Conservation (phyloP, 1,140 invertebrate genomes). For the Zaprionus africanus region DNA sequence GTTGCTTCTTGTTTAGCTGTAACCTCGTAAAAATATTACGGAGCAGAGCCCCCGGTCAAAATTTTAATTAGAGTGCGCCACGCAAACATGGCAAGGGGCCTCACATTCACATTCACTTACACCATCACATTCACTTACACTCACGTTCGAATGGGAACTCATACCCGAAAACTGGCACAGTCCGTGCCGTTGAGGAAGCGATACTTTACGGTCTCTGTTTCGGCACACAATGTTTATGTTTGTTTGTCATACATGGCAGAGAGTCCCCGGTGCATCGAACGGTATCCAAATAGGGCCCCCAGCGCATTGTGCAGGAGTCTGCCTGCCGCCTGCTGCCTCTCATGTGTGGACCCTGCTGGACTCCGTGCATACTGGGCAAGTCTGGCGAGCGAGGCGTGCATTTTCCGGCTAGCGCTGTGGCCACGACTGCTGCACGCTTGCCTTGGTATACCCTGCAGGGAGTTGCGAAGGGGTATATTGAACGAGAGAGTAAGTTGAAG, state of each 20-base stretch:
- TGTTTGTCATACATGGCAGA: slow-evolving; percentile 77
- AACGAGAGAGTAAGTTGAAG: background rate
- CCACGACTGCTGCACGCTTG: slow-evolving; percentile 27
- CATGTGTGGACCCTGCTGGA: background rate
- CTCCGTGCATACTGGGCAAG: slow-evolving; percentile 6
- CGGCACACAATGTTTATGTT: slow-evolving; percentile 78
- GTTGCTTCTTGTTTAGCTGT: slow-evolving; percentile 30
- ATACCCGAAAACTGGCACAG: slow-evolving; percentile 1
- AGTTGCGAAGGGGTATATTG: background rate
- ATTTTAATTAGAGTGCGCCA: slow-evolving; percentile 80
- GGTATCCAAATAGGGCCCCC: slow-evolving; percentile 73
- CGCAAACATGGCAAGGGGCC: slow-evolving; percentile 62
- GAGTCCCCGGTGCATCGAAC: slow-evolving; percentile 77
- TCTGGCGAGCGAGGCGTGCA: slow-evolving; percentile 55
- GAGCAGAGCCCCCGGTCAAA: slow-evolving; percentile 57
- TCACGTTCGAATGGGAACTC: background rate
- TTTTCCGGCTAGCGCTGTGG: slow-evolving; percentile 45
- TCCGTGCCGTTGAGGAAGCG: slow-evolving; percentile 46
- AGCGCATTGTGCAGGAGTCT: slow-evolving; percentile 63
- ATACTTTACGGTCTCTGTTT: slow-evolving; percentile 73
- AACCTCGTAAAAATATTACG: slow-evolving; percentile 68
- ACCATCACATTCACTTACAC: background rate
- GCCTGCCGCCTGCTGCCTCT: background rate
- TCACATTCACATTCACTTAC: background rate
- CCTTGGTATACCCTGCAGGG: background rate